Evolutionary conservation across 2,113 vertebrate species (phyloP), one percentile per base, ranked within the genome.

Genomic region (Megaceryle torquata): DNA sequence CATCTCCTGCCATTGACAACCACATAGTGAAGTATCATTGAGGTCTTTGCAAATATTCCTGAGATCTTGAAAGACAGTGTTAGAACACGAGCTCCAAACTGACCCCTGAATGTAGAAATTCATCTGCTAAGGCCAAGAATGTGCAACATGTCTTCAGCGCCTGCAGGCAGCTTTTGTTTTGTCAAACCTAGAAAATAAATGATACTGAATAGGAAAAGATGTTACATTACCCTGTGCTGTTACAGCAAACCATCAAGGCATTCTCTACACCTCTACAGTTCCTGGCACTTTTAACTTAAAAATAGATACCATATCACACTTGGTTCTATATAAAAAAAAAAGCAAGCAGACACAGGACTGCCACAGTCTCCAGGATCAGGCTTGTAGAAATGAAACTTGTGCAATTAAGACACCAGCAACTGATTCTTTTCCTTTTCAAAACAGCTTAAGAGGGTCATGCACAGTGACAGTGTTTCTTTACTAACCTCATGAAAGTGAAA

Each of bases 341-440:
- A 69, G 67, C n/a, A 48, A 85, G n/a, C 39, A 95, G 88, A 71
- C 15, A 3, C 41, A 85, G 44, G 41, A 22, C 64, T 95, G 71
- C 65, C 35, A 41, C 24, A 29, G 33, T 88, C 90, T 97, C 70
- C 57, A 85, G 60, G 26, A 53, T 96, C 51, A 95, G 76, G 90
- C 90, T 93, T 96, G 80, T 85, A 64, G 72, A 92, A 94, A 93
- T 3, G 10, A 74, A 95, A 80, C 72, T 91, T 88, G 82, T 57
- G 77, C 77, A 91, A 88, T 96, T 96, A 96, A 95, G 82, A 78
- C 20, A 35, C 25, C n/a, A 75, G 26, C 92, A 97, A 95, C 65
- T 85, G 82, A 95, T 96, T 93, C 17, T 93, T 83, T 94, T 92
- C 29, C 59, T 88, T 97, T 96, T 91, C 70, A 94, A 88, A 92